Base-by-base conservation (phyloP, 2,113 vertebrate genomes). In the Dasyornis broadbenti region DNA sequence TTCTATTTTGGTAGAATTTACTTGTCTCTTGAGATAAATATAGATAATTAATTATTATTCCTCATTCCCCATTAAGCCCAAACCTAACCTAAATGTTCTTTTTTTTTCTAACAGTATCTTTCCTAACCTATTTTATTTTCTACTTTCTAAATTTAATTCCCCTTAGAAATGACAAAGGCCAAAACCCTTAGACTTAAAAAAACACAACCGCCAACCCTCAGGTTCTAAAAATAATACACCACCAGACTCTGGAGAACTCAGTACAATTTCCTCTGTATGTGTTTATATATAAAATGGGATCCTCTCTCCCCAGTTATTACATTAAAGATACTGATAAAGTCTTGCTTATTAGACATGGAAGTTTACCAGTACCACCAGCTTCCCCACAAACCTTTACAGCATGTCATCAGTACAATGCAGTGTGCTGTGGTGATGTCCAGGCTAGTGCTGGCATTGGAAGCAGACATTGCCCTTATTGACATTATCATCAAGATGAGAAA, bases 1-100 rank as follows among this genome's bases (percentile, higher is more conserved):
- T 75, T 96, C 85, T 95, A 94, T 95, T 96, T 92, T 63, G 24
- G 92, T 66, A 82, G 45, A 88, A 73, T 52, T 50, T 88, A 53
- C 54, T 85, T 91, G 23, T 85, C 82, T 88, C 79, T 85, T 91
- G 68, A 93, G 90, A 92, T 81, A 86, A 96, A 82, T 59, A 87
- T 24, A 92, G 40, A 76, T 72, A 69, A 61, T 90, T 91, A 84
- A 91, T 91, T 95, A 69, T 50, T 85, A 90, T 68, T 83, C 7
- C 16, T 60, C 2, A 1, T 93, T 93, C 64, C 79, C 37, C 77
- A 44, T 75, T 77, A 90, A 90, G 76, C 33, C 39, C 60, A 93
- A 91, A 82, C 10, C 95, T 64, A 57, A 81, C 27, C 17, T 47
- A 86, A 78, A 45, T 64, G 69, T 44, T 83, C 70, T 6, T 71